phyloP scores from a whole-genome alignment of 2,888 invertebrate species.

The Perdita meconis region DNA sequence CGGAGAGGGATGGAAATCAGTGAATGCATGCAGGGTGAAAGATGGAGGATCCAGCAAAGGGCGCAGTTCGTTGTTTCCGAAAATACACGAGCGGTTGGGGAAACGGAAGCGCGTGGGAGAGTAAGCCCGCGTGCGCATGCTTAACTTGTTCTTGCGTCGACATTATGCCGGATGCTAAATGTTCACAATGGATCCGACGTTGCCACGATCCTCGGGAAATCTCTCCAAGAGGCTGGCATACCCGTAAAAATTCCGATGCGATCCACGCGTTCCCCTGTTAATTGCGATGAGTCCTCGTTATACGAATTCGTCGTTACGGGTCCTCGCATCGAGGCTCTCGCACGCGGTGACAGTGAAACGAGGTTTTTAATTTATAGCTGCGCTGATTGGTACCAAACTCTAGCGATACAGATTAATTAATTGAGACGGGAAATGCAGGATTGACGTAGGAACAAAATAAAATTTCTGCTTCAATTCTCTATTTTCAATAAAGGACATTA shows the following conservation, averaged over 20 bases:
- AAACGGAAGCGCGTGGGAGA: conserved; percentile 52
- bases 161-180: conserved; percentile 62
- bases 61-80: conserved; percentile 56
- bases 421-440: no score
- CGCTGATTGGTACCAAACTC: no score
- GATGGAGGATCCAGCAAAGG: conserved; percentile 9
- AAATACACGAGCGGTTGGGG: conserved; percentile 29
- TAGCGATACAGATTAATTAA: no score
- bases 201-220: conserved; percentile 29
- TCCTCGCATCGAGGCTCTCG: no score
- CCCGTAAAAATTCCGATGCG: conserved; percentile 45
- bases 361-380: no score
- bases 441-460: no score
- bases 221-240: conserved; percentile 25
- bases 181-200: conserved; percentile 36
- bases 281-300: no score
- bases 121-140: conserved; percentile 15
- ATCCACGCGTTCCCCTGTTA: conserved; percentile 38
- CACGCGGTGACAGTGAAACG: no score
- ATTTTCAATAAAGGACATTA: no score
- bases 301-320: no score
- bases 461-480: no score
- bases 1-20: conserved; percentile 2
- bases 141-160: conserved; percentile 27
- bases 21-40: neutral